Base-by-base conservation (phyloP, 2,113 vertebrate species). In the Nansenia antarctica region DNA sequence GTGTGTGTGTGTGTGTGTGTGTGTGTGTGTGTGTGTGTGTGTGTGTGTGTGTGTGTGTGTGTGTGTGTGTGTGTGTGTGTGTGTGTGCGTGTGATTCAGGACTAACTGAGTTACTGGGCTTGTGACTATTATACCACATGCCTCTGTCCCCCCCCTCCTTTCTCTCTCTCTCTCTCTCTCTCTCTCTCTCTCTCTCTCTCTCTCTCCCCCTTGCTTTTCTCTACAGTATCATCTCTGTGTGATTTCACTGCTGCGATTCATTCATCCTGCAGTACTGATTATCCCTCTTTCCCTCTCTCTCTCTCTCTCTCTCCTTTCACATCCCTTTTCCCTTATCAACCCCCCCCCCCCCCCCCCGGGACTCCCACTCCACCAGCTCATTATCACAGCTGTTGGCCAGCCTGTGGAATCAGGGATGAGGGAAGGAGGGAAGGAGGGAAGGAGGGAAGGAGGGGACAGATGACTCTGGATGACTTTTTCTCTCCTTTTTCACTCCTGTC, bases 11-110 rank as follows among this genome's bases (percentile, higher is more conserved):
- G n/a, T n/a, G n/a, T n/a, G n/a, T n/a, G n/a, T n/a, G n/a, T n/a
- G n/a, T n/a, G n/a, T n/a, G n/a, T n/a, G n/a, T n/a, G n/a, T n/a
- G n/a, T n/a, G n/a, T n/a, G n/a, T n/a, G n/a, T n/a, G n/a, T n/a
- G n/a, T n/a, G n/a, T n/a, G n/a, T n/a, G n/a, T n/a, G n/a, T n/a
- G n/a, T n/a, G n/a, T n/a, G n/a, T n/a, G n/a, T n/a, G n/a, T n/a
- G n/a, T n/a, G n/a, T n/a, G n/a, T n/a, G n/a, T n/a, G n/a, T n/a
- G n/a, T n/a, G n/a, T n/a, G n/a, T 52, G 47, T 52, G 47, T 2
- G 47, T 52, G 47, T 71, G 61, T 55, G 60, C n/a, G n/a, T n/a
- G n/a, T 54, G 70, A n/a, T 78, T 37, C n/a, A 18, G 6, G 47
- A n/a, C 14, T 3, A n/a, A n/a, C n/a, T n/a, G n/a, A n/a, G n/a